Evolutionary conservation across 1,140 invertebrate species (phyloP), one percentile per base, ranked within the genome.

Genomic region (Pollicipes pollicipes): DNA sequence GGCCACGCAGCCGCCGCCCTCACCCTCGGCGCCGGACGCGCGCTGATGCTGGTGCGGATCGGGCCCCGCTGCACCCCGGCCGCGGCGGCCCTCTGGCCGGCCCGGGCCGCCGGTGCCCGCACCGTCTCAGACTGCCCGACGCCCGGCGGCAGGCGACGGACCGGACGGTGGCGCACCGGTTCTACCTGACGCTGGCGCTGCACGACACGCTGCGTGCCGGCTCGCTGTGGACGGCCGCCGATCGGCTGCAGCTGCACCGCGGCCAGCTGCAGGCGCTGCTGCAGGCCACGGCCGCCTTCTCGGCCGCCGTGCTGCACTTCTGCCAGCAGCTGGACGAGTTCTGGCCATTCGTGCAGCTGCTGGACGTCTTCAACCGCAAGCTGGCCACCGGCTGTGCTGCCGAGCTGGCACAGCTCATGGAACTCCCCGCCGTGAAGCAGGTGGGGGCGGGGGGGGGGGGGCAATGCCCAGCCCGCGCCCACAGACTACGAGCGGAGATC

Each of bases 161-260:
- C 45, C 4, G 83, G 73, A 79, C 77, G 28, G 80, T 88, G 3
- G 73, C 90, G 37, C 82, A 87, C 73, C 83, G 91, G 70, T 91
- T 97, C 79, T 95, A 93, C 77, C 78, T 92, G 68, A 88, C 91
- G 13, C 78, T 97, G 67, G 90, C 95, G 79, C 78, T 97, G 37
- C 84, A 89, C 74, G 88, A 93, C 73, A 82, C 96, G 1, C 91
- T 90, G 87, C 27, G 28, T 71, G 84, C 89, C 73, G 81, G 84
- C 74, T 82, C 87, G 0, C 77, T 93, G 13, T 87, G 88, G 78
- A 78, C 78, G 32, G 88, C 95, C 0, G 85, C 92, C 0, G 81
- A 86, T 63, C 89, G 88, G 78, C 96, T 84, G 80, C 80, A 83
- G 68, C 79, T 88, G 1, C 82, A 84, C 74, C 82, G 87, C 73